Conservation (phyloP, 2,888 invertebrate species). For the Brachyopa scutellaris region DNA sequence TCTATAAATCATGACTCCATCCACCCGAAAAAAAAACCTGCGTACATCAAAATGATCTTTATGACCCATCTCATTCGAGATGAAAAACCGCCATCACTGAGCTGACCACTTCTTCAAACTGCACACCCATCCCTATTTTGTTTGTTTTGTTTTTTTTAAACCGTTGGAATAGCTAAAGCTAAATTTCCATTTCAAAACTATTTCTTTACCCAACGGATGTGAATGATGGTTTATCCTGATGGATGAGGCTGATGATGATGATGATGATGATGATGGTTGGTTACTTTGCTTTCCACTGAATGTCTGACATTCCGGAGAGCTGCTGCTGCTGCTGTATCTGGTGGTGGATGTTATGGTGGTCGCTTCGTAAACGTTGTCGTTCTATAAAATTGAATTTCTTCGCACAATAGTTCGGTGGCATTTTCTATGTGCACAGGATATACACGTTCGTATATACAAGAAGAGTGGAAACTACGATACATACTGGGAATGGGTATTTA, state of each 20-base stretch:
- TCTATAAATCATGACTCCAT: too few species aligned
- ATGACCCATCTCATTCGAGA: conserved; percentile 17
- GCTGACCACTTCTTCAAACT: conserved; percentile 10
- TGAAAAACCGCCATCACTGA: not conserved
- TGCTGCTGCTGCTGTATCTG: not conserved
- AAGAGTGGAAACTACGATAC: not conserved
- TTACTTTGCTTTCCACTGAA: conserved; percentile 50
- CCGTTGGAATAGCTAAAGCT: conserved; percentile 10
- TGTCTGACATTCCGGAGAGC: conserved; percentile 33
- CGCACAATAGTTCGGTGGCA: conserved; percentile 53
- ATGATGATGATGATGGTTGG: conserved; percentile 32
- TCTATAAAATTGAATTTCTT: conserved; percentile 63
- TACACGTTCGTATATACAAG: too few species aligned
- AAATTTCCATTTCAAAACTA: conserved; percentile 59
- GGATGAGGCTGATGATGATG: conserved; percentile 52
- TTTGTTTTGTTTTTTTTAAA: conserved; percentile 19
- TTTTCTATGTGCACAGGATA: conserved; percentile 5
- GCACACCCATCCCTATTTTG: not conserved
- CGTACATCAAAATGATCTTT: conserved; percentile 29
- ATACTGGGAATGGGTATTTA: conserved; percentile 48
- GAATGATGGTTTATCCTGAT: conserved; percentile 60
- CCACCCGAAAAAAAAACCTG: not conserved
- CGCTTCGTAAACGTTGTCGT: conserved; percentile 54
- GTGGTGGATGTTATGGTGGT: conserved; percentile 20
- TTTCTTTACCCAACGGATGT: conserved; percentile 19